Evolutionary conservation across 1,140 invertebrate species (phyloP).

Genomic region (Trichonephila clavata): DNA sequence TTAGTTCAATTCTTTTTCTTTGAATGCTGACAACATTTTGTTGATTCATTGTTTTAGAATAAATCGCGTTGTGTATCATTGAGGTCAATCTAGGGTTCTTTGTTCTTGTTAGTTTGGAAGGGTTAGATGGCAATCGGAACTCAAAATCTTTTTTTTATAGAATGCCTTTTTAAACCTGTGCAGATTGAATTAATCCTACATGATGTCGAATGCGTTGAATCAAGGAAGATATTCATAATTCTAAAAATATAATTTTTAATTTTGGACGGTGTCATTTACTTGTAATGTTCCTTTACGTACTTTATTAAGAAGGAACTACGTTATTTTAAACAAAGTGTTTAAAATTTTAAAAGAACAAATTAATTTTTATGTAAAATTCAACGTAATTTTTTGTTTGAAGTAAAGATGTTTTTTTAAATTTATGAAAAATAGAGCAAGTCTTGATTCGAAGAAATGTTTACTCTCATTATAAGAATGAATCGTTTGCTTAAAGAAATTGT

Average conservation of each 20-base stretch:
- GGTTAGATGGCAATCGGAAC: background rate
- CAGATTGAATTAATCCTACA: background rate
- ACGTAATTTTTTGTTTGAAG: too few species aligned
- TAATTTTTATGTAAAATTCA: too few species aligned
- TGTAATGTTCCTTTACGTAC: too few species aligned
- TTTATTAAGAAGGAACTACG: too few species aligned
- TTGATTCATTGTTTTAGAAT: conserved; percentile 15
- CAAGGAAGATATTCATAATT: background rate
- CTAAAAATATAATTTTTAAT: background rate
- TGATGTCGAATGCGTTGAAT: background rate
- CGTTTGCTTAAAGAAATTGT: too few species aligned
- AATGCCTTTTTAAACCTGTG: background rate
- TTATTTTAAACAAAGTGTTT: too few species aligned
- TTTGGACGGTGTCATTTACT: background rate
- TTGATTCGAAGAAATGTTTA: too few species aligned
- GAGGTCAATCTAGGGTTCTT: conserved; percentile 28
- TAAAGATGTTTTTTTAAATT: too few species aligned
- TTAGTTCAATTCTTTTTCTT: conserved; percentile 10
- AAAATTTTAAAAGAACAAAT: too few species aligned
- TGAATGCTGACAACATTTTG: background rate
- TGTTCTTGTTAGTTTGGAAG: conserved; percentile 5
- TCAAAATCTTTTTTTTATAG: background rate
- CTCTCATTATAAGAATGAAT: too few species aligned
- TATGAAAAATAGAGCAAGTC: too few species aligned
- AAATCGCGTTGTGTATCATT: conserved; percentile 17